phyloP scores from a whole-genome alignment of 2,797 vertebrate genomes.

The Stomatorhinus walkeri region DNA sequence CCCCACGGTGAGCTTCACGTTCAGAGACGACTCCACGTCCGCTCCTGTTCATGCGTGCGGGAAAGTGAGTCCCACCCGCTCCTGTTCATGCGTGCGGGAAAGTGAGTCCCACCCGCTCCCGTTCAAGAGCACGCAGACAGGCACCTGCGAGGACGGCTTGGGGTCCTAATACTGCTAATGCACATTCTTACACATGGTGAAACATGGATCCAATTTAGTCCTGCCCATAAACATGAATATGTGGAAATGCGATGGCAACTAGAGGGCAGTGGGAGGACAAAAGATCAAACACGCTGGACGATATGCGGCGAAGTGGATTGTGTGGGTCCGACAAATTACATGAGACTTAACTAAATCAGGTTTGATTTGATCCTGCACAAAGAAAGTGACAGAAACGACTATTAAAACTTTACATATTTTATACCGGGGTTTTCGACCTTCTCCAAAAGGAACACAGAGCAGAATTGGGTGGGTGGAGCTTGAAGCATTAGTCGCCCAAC shows the following conservation, averaged over 20 bases:
- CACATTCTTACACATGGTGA: neutral
- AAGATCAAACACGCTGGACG: neutral
- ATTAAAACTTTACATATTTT: neutral
- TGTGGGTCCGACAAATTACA: neutral
- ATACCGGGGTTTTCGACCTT: neutral
- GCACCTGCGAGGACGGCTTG: neutral
- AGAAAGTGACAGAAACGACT: neutral
- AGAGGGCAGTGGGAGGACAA: neutral
- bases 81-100: slow-evolving; percentile 17
- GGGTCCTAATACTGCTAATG: neutral
- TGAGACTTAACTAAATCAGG: neutral
- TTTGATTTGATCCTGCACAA: neutral
- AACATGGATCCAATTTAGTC: neutral
- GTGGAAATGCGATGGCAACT: neutral
- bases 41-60: slow-evolving; percentile 13
- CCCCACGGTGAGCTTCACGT: slow-evolving; percentile 33
- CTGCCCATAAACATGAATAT: neutral
- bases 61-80: neutral
- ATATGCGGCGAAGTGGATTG: neutral
- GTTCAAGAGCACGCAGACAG: neutral
- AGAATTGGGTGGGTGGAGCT: neutral
- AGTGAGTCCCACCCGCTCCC: neutral
- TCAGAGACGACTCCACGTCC: slow-evolving; percentile 24
- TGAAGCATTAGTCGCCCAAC: neutral
- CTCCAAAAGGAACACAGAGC: neutral